Percentiles rank a stretch among this genome's conserved stretches.
These are phyloP conservation scores for Mesochorus sp. DNA, from an alignment of 2,888 invertebrate species.

Conservation along the genomic window DNA sequence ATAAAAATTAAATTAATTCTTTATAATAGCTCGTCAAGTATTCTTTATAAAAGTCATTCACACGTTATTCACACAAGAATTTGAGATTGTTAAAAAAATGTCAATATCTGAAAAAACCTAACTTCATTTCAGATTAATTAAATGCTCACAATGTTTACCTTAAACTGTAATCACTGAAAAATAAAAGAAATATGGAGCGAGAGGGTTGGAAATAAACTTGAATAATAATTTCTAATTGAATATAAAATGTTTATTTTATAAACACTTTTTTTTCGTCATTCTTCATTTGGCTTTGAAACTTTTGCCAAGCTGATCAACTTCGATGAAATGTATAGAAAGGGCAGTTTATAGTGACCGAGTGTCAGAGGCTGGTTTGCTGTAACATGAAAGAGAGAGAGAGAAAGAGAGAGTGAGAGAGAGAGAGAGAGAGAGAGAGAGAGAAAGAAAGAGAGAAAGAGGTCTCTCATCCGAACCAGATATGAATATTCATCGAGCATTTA, in stretches of 20 bases:
- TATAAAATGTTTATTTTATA: conserved; percentile 35
- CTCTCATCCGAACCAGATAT: conserved; percentile 63
- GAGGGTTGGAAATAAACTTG: not conserved
- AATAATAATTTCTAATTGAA: conserved; percentile 45
- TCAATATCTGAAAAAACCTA: too few relatives aligned
- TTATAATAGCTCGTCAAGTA: too few relatives aligned
- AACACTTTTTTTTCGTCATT: conserved; percentile 19
- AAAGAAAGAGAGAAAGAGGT: not conserved
- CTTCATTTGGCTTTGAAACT: conserved; percentile 53
- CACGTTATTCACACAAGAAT: too few relatives aligned
- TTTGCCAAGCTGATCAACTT: conserved; percentile 40
- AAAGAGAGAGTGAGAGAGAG: conserved; percentile 31
- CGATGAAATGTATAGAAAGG: conserved; percentile 15
- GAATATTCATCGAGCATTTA: conserved; percentile 78
- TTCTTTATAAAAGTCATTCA: too few relatives aligned
- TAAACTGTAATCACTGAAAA: too few relatives aligned
- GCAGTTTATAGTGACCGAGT: conserved; percentile 64
- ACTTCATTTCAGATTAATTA: too few relatives aligned
- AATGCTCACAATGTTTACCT: too few relatives aligned
- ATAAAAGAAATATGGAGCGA: conserved; percentile 37
- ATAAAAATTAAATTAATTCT: too few relatives aligned
- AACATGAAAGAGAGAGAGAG: too few relatives aligned
- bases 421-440: not conserved
- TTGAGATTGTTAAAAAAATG: too few relatives aligned
- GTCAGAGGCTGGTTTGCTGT: too few relatives aligned